These are phyloP conservation scores for Panzeria rudis DNA, from an alignment of 2,888 invertebrate species.

Conservation along the genomic window DNA sequence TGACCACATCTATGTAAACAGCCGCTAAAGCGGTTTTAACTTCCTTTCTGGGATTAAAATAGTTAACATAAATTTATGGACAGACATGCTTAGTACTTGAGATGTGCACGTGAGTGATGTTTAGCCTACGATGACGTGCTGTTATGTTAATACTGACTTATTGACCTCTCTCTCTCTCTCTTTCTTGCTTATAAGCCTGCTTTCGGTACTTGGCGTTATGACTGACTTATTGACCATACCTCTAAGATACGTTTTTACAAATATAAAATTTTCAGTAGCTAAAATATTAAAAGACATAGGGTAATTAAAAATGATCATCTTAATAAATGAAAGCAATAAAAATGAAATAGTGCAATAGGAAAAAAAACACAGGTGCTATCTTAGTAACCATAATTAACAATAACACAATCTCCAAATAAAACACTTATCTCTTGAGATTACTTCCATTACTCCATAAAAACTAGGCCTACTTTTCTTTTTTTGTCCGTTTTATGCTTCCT, in stretches of 20 bases:
- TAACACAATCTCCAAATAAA: constrained; percentile 41
- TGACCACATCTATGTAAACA: too few relatives aligned
- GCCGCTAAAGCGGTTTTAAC: not conserved
- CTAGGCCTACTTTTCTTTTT: constrained; percentile 4
- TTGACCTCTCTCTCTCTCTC: too few relatives aligned
- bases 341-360: not conserved
- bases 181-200: too few relatives aligned
- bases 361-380: constrained; percentile 35
- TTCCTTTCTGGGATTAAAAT: not conserved
- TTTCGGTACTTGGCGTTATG: too few relatives aligned
- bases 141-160: too few relatives aligned
- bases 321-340: not conserved
- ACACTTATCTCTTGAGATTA: constrained; percentile 48
- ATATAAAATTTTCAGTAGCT: not conserved
- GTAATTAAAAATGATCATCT: constrained; percentile 1
- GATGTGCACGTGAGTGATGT: too few relatives aligned
- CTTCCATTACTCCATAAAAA: constrained; percentile 16
- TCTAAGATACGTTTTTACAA: not conserved
- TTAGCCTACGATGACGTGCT: too few relatives aligned
- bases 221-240: not conserved
- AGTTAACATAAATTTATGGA: constrained; percentile 13
- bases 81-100: not conserved
- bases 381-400: constrained; percentile 33
- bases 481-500: not conserved
- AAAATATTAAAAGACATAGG: not conserved